Base-by-base conservation (phyloP, 2,888 invertebrate species). In the Diaperis boleti region DNA sequence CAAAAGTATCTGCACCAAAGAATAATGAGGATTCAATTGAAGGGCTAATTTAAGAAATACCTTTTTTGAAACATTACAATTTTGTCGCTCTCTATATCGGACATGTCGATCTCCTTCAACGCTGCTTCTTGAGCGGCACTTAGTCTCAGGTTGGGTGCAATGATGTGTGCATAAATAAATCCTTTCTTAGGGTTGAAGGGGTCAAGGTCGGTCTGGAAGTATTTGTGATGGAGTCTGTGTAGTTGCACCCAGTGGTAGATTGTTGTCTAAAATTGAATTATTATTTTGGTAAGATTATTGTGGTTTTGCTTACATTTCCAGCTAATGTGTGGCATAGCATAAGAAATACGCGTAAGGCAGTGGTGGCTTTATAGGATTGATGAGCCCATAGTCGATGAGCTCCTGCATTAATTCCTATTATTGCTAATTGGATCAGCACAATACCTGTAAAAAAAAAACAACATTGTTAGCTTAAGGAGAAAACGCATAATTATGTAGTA, bases 371-470 rank as follows among this genome's bases (percentile, higher is more conserved):
- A 79, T 94, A 98, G 0, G 92, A 85, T 45, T 85, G 83, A 80
- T 98, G 98, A 0, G 96, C 89, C 97, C 97, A 98, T 26, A 97
- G 83, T 67, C 98, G 85, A 79, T 98, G 98, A 0, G 95, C 92
- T 0, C 98, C 98, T 1, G 93, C 91, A 0, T 96, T 96, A 17
- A 93, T 88, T 1, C 96, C 96, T 68, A 96, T 76, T 3, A 87
- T 86, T 2, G 89, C 89, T 14, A 91, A 74, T 1, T 86, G 76
- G 52, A 88, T 86, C 56, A 93, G 78, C 0, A 86, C 61, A 0
- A 87, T 26, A 65, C 89, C 95, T 95, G 81, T n/a, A n/a, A n/a
- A n/a, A n/a, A n/a, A n/a, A n/a, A n/a, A n/a, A n/a, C n/a, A n/a
- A n/a, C n/a, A n/a, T n/a, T n/a, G n/a, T n/a, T n/a, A n/a, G n/a